phyloP scores from a whole-genome alignment of 2,888 invertebrate species.

The Gnatocerus cornutus region DNA sequence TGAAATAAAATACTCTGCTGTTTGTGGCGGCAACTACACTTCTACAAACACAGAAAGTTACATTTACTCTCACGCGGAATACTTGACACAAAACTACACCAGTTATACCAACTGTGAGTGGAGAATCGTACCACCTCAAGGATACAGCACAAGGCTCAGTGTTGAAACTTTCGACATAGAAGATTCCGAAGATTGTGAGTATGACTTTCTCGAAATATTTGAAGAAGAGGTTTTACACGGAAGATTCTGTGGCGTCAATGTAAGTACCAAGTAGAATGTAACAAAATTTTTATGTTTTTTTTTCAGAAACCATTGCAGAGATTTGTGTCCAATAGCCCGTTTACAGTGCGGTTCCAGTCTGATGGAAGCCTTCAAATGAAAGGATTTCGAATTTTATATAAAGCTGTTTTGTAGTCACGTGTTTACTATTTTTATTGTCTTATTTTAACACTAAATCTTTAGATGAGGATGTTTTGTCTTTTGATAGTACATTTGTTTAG shows the following conservation, averaged over 20 bases:
- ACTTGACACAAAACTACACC: neutral
- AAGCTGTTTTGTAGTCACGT: too few species aligned
- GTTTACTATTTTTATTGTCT: too few species aligned
- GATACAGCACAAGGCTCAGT: neutral
- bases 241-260: neutral
- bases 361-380: slow-evolving; percentile 10
- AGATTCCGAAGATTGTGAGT: neutral
- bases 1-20: neutral
- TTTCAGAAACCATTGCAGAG: neutral
- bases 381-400: too few species aligned
- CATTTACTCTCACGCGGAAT: neutral
- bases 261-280: too few species aligned
- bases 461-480: too few species aligned
- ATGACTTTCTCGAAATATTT: neutral
- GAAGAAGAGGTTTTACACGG: neutral
- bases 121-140: neutral
- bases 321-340: neutral
- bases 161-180: neutral
- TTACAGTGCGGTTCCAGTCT: neutral
- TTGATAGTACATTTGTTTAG: too few species aligned
- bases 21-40: neutral
- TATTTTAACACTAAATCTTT: too few species aligned
- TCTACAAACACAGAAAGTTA: neutral
- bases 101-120: neutral
- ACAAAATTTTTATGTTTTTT: too few species aligned